A percentile compares a stretch with the other conserved stretches of the same genome.
These are phyloP conservation scores for Rhinichthys osculus DNA, from an alignment of 2,797 vertebrate species.

Conservation along the genomic window DNA sequence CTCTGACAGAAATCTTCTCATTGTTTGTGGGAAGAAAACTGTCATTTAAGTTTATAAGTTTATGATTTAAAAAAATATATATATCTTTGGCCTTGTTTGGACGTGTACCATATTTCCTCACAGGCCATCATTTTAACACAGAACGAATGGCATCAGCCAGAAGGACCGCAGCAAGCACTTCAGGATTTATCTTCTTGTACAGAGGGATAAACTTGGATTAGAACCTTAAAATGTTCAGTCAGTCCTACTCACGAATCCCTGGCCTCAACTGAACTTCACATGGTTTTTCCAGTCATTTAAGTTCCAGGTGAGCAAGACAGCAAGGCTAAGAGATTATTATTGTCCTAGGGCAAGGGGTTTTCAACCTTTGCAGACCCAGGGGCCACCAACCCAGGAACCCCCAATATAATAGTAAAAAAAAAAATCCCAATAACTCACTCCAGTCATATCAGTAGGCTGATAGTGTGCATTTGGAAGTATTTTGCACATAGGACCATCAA, in stretches of 20 bases:
- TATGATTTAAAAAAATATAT: background rate
- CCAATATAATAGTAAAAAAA: background rate
- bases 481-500: background rate
- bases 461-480: background rate
- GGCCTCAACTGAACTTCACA: background rate
- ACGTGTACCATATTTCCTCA: background rate
- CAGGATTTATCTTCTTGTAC: background rate
- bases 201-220: background rate
- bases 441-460: background rate
- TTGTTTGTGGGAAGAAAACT: background rate
- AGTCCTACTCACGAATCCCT: background rate
- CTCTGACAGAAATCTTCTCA: background rate
- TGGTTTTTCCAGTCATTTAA: background rate
- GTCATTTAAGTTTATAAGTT: background rate
- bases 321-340: background rate
- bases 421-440: background rate
- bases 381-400: background rate
- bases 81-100: background rate
- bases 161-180: background rate
- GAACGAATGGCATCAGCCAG: background rate
- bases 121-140: background rate
- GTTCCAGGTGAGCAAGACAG: background rate
- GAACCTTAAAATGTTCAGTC: background rate
- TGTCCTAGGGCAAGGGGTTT: background rate
- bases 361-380: background rate